A percentile compares a stretch with the other conserved stretches of the same genome.
phyloP scores from a whole-genome alignment of 2,113 vertebrate genomes.

The Microtus montanus region DNA sequence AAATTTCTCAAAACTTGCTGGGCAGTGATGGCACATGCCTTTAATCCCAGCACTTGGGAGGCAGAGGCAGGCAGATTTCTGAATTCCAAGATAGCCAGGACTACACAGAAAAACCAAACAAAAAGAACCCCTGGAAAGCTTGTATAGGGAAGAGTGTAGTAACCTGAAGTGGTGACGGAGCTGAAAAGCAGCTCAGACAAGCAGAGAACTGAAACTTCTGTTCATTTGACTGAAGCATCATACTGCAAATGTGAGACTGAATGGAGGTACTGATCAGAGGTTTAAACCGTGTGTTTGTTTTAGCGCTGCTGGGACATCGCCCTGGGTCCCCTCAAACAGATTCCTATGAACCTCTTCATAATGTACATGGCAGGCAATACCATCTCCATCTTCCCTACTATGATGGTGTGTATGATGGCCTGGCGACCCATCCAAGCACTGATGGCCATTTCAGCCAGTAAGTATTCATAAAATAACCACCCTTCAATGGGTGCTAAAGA shows the following conservation, averaged over 20 bases:
- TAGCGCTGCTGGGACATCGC: conserved; percentile 99
- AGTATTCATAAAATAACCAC: conserved; percentile 81
- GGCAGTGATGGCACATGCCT: background rate
- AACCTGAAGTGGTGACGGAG: background rate
- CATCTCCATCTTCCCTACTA: conserved; percentile 99
- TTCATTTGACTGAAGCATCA: background rate
- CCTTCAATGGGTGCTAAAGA: background rate
- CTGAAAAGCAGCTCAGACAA: background rate
- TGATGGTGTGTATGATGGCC: conserved; percentile 99
- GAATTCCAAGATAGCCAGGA: background rate
- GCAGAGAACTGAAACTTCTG: background rate
- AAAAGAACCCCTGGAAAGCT: background rate
- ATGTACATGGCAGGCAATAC: conserved; percentile 99
- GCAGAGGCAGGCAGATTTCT: background rate
- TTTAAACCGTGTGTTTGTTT: conserved; percentile 47
- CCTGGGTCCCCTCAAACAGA: conserved; percentile 96
- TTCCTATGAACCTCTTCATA: conserved; percentile 99
- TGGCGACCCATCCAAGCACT: conserved; percentile 98
- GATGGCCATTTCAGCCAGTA: conserved; percentile 97
- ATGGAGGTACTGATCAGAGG: background rate
- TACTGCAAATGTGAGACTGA: background rate
- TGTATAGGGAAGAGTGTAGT: background rate
- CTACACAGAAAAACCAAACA: background rate
- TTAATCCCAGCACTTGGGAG: background rate
- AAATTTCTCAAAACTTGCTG: background rate